Conservation (phyloP, 1,140 invertebrate genomes). For the Oncopodura yosiiana region DNA sequence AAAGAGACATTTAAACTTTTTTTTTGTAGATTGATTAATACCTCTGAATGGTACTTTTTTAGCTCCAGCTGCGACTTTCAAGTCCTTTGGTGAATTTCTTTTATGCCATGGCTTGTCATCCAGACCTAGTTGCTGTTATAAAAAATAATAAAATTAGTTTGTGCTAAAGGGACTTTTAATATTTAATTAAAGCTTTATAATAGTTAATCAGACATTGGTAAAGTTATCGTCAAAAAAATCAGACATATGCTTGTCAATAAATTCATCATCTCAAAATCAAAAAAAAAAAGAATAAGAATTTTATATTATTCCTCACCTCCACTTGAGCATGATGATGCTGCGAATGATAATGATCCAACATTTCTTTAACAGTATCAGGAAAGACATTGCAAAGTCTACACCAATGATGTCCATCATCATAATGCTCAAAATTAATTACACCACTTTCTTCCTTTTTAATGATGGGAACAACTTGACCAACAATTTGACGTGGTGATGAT, state of each 20-base stretch:
- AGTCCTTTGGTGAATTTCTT: not conserved
- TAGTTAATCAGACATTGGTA: constrained; percentile 12
- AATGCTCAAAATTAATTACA: constrained; percentile 67
- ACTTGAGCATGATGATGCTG: constrained; percentile 58
- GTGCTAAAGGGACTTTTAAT: not conserved
- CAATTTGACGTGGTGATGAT: constrained; percentile 24
- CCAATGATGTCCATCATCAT: constrained; percentile 80
- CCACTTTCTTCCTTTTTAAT: constrained; percentile 20
- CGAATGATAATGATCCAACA: constrained; percentile 68
- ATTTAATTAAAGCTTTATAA: constrained; percentile 1
- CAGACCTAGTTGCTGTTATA: constrained; percentile 29
- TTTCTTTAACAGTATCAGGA: constrained; percentile 71
- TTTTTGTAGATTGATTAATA: too few relatives aligned
- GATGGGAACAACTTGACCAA: constrained; percentile 6
- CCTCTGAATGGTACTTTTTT: constrained; percentile 12
- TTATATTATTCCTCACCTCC: constrained; percentile 42
- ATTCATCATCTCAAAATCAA: constrained; percentile 1
- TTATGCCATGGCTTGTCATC: constrained; percentile 32
- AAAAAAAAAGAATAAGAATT: not conserved
- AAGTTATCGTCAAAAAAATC: constrained; percentile 1
- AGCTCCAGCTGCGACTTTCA: not conserved
- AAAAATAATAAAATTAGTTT: constrained; percentile 1
- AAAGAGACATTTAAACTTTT: too few relatives aligned
- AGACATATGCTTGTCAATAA: constrained; percentile 21
- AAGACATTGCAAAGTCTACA: constrained; percentile 73